A percentile compares a stretch with the other conserved stretches of the same genome.
phyloP scores from a whole-genome alignment of 2,797 vertebrate genomes.

The Botia kubotai region DNA sequence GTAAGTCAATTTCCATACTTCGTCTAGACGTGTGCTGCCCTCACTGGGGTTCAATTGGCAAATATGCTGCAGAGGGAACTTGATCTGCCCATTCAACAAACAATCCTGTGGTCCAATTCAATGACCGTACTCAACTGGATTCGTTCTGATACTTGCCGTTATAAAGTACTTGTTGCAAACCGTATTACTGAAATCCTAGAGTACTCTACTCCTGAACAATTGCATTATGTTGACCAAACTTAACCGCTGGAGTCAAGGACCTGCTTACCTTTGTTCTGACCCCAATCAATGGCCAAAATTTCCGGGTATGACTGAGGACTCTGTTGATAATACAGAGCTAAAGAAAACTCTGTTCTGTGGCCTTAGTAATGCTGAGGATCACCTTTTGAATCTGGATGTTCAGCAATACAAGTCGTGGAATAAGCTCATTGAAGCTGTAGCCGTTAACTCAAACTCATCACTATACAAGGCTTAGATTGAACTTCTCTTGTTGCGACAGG shows the following conservation, averaged over 20 bases:
- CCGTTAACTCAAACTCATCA: not conserved
- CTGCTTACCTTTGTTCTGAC: not conserved
- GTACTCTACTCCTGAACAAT: not conserved
- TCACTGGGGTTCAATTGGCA: slow-evolving; percentile 18
- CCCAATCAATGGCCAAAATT: not conserved
- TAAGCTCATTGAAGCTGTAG: not conserved
- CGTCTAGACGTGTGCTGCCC: slow-evolving; percentile 23
- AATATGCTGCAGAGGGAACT: slow-evolving; percentile 10
- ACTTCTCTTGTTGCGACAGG: not conserved
- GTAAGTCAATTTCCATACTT: slow-evolving; percentile 12
- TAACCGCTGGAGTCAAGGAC: not conserved
- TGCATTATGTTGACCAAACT: not conserved
- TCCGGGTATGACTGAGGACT: not conserved
- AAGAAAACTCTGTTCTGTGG: not conserved
- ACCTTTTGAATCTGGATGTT: not conserved
- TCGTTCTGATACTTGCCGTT: not conserved
- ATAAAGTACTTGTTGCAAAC: not conserved
- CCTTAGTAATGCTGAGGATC: not conserved
- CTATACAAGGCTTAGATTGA: not conserved
- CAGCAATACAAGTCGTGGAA: not conserved
- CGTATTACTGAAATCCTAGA: not conserved
- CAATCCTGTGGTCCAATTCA: not conserved
- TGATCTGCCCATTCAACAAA: not conserved
- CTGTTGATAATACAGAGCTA: not conserved
- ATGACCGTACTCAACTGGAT: not conserved